Conservation (phyloP, 1,140 invertebrate species). For the Achatina immaculata region DNA sequence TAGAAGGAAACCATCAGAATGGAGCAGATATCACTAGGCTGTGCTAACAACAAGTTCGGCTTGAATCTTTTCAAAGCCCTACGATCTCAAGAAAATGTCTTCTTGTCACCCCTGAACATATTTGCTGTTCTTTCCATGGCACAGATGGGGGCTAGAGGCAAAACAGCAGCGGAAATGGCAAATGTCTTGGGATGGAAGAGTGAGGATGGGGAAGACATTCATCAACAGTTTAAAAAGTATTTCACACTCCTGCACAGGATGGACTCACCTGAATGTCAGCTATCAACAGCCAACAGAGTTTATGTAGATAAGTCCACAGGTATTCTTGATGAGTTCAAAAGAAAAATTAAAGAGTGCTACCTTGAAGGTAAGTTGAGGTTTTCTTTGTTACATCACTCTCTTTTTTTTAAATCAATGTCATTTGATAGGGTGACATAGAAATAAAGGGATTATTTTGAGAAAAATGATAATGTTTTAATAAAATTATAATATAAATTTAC, state of each 20-base stretch:
- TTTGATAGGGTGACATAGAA: too few relatives aligned
- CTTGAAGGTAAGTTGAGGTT: constrained; percentile 13
- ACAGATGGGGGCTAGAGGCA: constrained; percentile 78
- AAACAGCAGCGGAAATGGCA: constrained; percentile 78
- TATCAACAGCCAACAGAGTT: constrained; percentile 35
- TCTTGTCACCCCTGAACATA: constrained; percentile 79
- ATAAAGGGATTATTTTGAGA: too few relatives aligned
- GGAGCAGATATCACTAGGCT: background rate
- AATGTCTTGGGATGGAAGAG: constrained; percentile 33
- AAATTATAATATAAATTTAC: too few relatives aligned
- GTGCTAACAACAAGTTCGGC: constrained; percentile 34
- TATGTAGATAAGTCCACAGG: background rate
- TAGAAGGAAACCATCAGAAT: background rate
- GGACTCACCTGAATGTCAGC: background rate
- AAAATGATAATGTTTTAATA: too few relatives aligned
- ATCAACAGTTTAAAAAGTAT: constrained; percentile 42
- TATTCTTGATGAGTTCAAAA: background rate
- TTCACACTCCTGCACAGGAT: constrained; percentile 26
- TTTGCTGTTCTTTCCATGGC: constrained; percentile 77
- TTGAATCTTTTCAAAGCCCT: constrained; percentile 23
- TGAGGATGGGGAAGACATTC: constrained; percentile 32
- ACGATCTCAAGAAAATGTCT: constrained; percentile 69
- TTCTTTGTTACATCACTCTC: too few relatives aligned
- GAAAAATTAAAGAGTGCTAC: constrained; percentile 20
- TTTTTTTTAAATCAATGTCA: too few relatives aligned